A percentile compares a stretch with the other conserved stretches of the same genome.
These are phyloP conservation scores for Apodemus sylvaticus DNA, from an alignment of 2,113 vertebrate species.

Conservation along the genomic window DNA sequence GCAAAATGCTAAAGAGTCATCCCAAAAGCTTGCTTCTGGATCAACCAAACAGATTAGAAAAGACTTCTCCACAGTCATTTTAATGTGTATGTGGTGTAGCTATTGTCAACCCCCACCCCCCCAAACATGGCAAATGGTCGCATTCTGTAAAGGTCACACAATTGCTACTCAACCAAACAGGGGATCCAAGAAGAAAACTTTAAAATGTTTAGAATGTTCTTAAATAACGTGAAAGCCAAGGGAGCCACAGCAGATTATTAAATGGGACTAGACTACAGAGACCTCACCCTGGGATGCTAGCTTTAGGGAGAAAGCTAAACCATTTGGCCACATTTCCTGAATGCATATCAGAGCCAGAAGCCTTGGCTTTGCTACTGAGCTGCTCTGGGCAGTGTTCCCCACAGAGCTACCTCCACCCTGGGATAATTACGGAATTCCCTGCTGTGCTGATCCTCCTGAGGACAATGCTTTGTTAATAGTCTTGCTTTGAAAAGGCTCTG, in stretches of 20 bases:
- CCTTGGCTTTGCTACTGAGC: not conserved
- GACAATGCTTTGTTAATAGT: not conserved
- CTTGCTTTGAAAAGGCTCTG: not conserved
- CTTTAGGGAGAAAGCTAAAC: not conserved
- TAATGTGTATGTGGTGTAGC: not conserved
- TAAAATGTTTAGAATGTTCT: not conserved
- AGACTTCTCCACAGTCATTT: not conserved
- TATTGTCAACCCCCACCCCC: not conserved
- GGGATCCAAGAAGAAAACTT: not conserved
- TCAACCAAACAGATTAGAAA: not conserved
- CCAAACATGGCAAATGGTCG: not conserved
- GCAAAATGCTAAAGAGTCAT: not conserved
- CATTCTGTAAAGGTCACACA: conserved; percentile 1
- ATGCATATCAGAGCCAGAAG: not conserved
- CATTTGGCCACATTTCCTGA: not conserved
- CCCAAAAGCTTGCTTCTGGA: not conserved
- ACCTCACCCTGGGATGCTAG: not conserved
- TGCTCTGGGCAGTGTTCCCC: not conserved
- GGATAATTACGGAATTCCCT: not conserved
- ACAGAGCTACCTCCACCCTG: not conserved
- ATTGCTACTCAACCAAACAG: not conserved
- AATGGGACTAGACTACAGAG: not conserved
- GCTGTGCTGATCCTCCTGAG: not conserved
- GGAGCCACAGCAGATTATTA: not conserved
- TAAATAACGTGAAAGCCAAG: not conserved